Evolutionary conservation across 2,888 invertebrate species (phyloP), one percentile per base, ranked within the genome.

Genomic region (Stratiomys singularior): DNA sequence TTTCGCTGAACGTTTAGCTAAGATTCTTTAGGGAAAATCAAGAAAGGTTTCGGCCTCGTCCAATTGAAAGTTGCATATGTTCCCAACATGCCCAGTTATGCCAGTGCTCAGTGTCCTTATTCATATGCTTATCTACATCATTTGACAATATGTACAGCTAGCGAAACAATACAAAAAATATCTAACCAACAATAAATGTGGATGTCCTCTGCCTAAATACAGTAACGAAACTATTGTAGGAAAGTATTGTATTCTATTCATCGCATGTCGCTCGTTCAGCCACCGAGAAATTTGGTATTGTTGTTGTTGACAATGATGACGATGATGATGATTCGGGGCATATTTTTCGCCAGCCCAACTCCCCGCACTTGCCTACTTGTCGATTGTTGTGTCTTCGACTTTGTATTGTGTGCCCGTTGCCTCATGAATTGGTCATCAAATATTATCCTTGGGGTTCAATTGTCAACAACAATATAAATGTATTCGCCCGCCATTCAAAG

Each of bases 401-500:
- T 58, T 58, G 30, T 60, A 74, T 74, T 74, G 74, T 74, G 74
- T 74, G 3, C 37, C 74, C 74, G 74, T 60, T 69, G 44, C 60
- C 74, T 74, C 74, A 69, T 77, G 69, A 69, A 77, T 77, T 69
- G 77, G 66, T 69, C 66, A 77, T 77, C 66, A 77, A 77, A 77
- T 56, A 77, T 66, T 77, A 69, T 77, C 77, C 77, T 77, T 77
- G 66, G 77, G 77, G 69, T 77, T 77, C 76, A 76, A 76, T 76
- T 74, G 74, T 74, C 74, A 74, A 74, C 74, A 74, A 74, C 74
- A 74, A 74, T 74, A 74, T 72, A 72, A 60, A 69, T 69, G 44
- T 46, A 69, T 25, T n/a, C 23, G n/a, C 66, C 66, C n/a, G 13
- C 15, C 66, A 64, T 23, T 15, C 64, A 5, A 64, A 64, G 4